A percentile compares a stretch with the other conserved stretches of the same genome.
These are phyloP conservation scores for Syngnathus scovelli DNA, from an alignment of 2,113 vertebrate genomes.

Conservation along the genomic window DNA sequence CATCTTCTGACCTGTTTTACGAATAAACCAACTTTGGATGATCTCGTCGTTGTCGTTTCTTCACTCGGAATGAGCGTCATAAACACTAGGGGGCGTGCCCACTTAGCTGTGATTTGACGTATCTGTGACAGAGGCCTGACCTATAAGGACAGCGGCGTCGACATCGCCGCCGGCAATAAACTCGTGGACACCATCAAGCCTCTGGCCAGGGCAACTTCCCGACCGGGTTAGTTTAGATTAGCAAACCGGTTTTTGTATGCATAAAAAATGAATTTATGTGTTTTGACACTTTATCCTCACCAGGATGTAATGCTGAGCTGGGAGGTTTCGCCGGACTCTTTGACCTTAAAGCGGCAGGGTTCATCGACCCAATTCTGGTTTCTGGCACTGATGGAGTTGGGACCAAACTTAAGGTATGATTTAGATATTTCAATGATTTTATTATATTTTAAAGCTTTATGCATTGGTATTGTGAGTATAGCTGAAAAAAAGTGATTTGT, in stretches of 20 bases:
- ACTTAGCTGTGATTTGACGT: conserved; percentile 1
- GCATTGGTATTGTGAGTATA: too few relatives aligned
- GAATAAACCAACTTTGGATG: conserved; percentile 13
- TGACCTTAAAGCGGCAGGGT: conserved; percentile 91
- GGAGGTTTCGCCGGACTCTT: conserved; percentile 95
- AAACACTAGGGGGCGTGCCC: neutral
- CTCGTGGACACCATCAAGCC: conserved; percentile 90
- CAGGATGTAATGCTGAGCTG: conserved; percentile 88
- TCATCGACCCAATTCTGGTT: conserved; percentile 85
- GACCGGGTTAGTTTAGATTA: conserved; percentile 73
- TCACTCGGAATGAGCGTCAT: neutral
- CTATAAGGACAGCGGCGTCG: conserved; percentile 93
- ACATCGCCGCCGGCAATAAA: conserved; percentile 86
- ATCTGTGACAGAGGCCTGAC: conserved; percentile 79
- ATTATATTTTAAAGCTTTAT: neutral
- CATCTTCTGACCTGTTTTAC: neutral
- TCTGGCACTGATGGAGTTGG: conserved; percentile 95
- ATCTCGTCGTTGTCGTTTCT: conserved; percentile 10
- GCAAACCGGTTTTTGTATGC: neutral
- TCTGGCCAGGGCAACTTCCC: conserved; percentile 86
- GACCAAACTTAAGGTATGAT: conserved; percentile 88
- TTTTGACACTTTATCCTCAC: neutral
- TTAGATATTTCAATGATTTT: too few relatives aligned
- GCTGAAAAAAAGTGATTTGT: neutral
- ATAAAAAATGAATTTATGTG: too few relatives aligned